Evolutionary conservation across 2,888 invertebrate genomes (phyloP), one percentile per base, ranked within the genome.

Genomic region (Eupithecia inturbata): DNA sequence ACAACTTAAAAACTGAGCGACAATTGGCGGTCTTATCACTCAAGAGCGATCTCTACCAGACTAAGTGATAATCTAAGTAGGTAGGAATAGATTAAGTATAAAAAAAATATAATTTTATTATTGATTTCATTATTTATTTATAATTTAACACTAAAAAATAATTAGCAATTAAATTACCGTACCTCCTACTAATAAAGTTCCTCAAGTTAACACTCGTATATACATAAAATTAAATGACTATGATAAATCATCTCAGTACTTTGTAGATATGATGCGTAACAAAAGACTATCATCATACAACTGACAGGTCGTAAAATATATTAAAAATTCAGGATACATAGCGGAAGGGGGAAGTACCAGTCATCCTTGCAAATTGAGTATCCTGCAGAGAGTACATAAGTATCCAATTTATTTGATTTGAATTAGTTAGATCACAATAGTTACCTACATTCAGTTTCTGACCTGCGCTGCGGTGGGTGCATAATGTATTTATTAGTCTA

Each of bases 251-350:
- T 41, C 41, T 45, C 45, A n/a, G n/a, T 19, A 45, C 19, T n/a
- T n/a, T 45, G 19, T n/a, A 45, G 45, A n/a, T 45, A 41, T 41
- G 41, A n/a, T 45, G 45, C 19, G 7, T 45, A 72, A 60, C 36
- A 75, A 73, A 74, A 75, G 72, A 66, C 64, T 71, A 64, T 74
- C 72, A 73, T 53, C n/a, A 53, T 76, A 74, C 75, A 79, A 77
- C 74, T 76, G 72, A 75, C 75, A 72, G 74, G 22, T 78, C 77
- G 73, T 80, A 71, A 80, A 80, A 74, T 74, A 66, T 33, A 77
- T 78, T 71, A 87, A 89, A 89, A 89, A 92, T 92, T 91, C 92
- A 89, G 87, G 86, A 85, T 87, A 89, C 88, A 85, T 83, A 80
- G 77, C 90, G 90, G 89, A 91, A 90, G 82, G 77, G 87, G 91